Evolutionary conservation across 2,797 vertebrate genomes (phyloP).

Genomic region (Ptychobarbus kaznakovi): DNA sequence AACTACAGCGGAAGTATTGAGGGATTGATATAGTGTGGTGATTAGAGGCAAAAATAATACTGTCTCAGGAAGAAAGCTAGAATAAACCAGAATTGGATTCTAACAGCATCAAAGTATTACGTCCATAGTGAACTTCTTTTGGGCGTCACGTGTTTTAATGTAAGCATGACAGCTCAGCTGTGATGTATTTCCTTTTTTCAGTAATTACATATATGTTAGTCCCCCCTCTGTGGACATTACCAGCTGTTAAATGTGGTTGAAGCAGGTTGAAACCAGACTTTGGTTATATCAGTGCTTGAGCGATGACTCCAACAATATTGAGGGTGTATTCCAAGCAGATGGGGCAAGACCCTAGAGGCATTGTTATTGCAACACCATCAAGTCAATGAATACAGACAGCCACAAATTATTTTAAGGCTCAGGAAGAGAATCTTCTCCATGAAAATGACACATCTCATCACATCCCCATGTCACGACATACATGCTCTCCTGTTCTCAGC

Average conservation of each 20-base stretch:
- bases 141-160: not conserved
- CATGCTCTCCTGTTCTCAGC: not conserved
- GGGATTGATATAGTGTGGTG: not conserved
- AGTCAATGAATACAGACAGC: constrained; percentile 39
- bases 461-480: not conserved
- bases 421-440: constrained; percentile 32
- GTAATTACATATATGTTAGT: constrained; percentile 29
- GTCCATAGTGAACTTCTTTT: not conserved
- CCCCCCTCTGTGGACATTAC: constrained; percentile 1
- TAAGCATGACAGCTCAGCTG: constrained; percentile 16
- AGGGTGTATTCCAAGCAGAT: constrained; percentile 44
- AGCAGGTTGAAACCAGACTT: constrained; percentile 49
- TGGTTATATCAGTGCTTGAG: constrained; percentile 28
- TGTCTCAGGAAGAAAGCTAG: not conserved
- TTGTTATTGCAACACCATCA: constrained; percentile 48
- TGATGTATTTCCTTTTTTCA: constrained; percentile 31
- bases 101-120: not conserved
- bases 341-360: constrained; percentile 36
- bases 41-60: not conserved
- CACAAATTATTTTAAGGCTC: constrained; percentile 41
- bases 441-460: constrained; percentile 33
- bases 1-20: not conserved
- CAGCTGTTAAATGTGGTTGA: constrained; percentile 44
- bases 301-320: not conserved
- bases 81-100: not conserved